Percentiles rank a stretch among this genome's conserved stretches.
Evolutionary conservation across 2,797 vertebrate species (phyloP).

Genomic region (Intellagama lesueurii): DNA sequence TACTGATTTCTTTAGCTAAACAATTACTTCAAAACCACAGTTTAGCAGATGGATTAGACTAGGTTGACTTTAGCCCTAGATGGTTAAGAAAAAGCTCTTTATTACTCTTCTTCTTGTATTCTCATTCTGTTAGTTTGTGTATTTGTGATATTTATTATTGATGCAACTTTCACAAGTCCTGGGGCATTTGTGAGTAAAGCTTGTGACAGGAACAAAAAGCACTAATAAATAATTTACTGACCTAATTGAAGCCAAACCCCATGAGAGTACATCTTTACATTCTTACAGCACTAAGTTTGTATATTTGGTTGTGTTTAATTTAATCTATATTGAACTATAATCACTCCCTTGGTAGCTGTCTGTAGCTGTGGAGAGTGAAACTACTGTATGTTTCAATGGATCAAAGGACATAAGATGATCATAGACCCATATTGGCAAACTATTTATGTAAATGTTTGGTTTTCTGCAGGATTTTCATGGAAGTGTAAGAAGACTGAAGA

Average conservation of each 20-base stretch:
- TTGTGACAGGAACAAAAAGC: constrained; percentile 32
- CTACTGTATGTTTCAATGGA: neutral
- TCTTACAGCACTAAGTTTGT: constrained; percentile 22
- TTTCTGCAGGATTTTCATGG: neutral
- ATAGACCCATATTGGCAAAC: neutral
- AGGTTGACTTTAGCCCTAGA: neutral
- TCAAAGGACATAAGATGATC: neutral
- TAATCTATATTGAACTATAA: constrained; percentile 7
- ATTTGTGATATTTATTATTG: constrained; percentile 37
- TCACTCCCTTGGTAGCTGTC: neutral
- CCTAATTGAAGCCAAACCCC: constrained; percentile 26
- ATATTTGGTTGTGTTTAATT: neutral
- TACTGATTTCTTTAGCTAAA: neutral
- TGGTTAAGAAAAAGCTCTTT: neutral
- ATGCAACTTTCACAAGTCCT: constrained; percentile 43
- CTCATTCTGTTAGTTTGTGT: constrained; percentile 23
- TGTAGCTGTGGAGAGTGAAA: neutral
- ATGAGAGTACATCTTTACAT: neutral
- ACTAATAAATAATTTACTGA: constrained; percentile 45
- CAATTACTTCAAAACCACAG: neutral
- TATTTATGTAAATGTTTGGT: neutral
- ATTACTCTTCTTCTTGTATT: neutral
- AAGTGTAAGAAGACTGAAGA: neutral
- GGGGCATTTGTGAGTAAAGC: constrained; percentile 29
- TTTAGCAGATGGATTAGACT: neutral